Evolutionary conservation across 2,113 vertebrate species (phyloP).

Genomic region (Stigmatopora nigra): DNA sequence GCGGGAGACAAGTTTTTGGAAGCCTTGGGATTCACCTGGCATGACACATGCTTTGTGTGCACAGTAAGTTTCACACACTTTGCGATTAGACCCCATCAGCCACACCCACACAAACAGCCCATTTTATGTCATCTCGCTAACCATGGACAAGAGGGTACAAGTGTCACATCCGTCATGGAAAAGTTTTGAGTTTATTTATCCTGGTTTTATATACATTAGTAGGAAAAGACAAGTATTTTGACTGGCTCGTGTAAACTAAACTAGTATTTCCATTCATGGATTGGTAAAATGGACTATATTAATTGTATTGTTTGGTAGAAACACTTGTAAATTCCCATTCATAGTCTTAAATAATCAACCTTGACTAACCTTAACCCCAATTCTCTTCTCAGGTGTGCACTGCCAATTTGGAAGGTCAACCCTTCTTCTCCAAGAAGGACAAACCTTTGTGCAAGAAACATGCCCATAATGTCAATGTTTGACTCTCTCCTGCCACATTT

Average conservation of each 20-base stretch:
- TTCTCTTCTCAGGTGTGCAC: constrained; percentile 75
- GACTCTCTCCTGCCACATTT: constrained; percentile 32
- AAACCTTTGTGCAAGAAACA: constrained; percentile 98
- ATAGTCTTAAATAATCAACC: neutral
- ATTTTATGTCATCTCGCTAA: neutral
- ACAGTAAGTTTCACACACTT: constrained; percentile 68
- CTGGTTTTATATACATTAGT: neutral
- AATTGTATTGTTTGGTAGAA: too few relatives aligned
- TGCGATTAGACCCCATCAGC: neutral
- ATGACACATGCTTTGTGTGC: constrained; percentile 97
- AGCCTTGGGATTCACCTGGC: constrained; percentile 89
- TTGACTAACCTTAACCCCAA: neutral
- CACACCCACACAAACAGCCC: neutral
- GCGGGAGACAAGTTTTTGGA: constrained; percentile 95
- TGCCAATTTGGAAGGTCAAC: constrained; percentile 85
- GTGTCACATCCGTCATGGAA: too few relatives aligned
- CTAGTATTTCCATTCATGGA: too few relatives aligned
- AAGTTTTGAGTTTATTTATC: too few relatives aligned
- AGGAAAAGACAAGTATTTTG: neutral
- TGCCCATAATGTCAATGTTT: constrained; percentile 85
- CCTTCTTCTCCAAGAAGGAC: constrained; percentile 98
- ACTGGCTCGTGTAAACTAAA: neutral
- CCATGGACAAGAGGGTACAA: too few relatives aligned
- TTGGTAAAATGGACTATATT: too few relatives aligned
- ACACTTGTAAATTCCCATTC: too few relatives aligned